These are phyloP conservation scores for Dynastes tityus DNA, from an alignment of 2,888 invertebrate species.

Conservation along the genomic window DNA sequence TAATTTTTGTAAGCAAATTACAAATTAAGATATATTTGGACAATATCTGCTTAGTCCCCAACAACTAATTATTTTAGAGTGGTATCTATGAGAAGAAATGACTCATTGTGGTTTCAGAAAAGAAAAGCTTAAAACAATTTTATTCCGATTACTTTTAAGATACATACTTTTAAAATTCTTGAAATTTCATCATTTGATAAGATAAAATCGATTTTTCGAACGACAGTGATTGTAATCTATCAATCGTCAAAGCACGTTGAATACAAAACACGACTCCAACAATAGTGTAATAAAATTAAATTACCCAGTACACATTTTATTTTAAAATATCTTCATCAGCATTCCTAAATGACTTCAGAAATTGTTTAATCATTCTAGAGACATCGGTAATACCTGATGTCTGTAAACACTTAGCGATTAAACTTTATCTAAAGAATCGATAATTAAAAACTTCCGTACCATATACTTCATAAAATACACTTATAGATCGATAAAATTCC, in stretches of 20 bases:
- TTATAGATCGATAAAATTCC: conserved; percentile 5
- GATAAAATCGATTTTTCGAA: too few relatives aligned
- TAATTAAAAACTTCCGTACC: conserved; percentile 22
- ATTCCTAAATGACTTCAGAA: not conserved
- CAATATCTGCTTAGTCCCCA: too few relatives aligned
- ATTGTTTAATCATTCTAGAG: not conserved
- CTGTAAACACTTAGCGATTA: not conserved
- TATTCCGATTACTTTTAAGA: too few relatives aligned
- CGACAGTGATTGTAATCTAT: too few relatives aligned
- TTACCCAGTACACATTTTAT: not conserved
- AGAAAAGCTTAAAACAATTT: too few relatives aligned
- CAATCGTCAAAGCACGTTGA: not conserved
- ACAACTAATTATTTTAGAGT: too few relatives aligned
- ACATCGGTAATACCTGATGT: not conserved
- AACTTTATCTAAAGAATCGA: not conserved
- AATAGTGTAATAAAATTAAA: conserved; percentile 15
- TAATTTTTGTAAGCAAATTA: too few relatives aligned
- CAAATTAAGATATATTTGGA: too few relatives aligned
- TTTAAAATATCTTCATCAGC: conserved; percentile 6
- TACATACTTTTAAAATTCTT: too few relatives aligned
- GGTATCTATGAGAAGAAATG: too few relatives aligned
- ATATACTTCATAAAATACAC: conserved; percentile 13
- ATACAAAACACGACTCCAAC: not conserved
- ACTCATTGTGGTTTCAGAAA: too few relatives aligned
- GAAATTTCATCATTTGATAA: too few relatives aligned